These are phyloP conservation scores for Meghimatium bilineatum DNA, from an alignment of 2,888 invertebrate genomes.

Conservation along the genomic window DNA sequence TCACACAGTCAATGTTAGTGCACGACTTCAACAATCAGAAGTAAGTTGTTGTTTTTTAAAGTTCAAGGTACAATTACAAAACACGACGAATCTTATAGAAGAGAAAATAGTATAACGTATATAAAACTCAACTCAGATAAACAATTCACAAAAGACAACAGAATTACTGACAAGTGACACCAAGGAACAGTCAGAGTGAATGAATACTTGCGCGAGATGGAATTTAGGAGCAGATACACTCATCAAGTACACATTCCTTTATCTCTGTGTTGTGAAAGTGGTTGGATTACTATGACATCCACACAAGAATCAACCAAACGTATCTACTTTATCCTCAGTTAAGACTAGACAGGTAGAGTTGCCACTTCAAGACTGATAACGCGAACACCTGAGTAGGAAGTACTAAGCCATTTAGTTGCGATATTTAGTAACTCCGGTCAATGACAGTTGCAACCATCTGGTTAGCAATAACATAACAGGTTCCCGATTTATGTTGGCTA, in stretches of 20 bases:
- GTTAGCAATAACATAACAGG: background rate
- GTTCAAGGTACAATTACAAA: background rate
- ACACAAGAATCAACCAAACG: background rate
- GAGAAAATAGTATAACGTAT: background rate
- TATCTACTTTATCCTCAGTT: constrained; percentile 1
- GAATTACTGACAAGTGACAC: background rate
- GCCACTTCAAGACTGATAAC: constrained; percentile 22
- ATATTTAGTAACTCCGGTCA: background rate
- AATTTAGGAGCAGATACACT: background rate
- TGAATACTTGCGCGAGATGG: background rate
- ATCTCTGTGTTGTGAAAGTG: constrained; percentile 24
- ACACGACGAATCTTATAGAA: background rate
- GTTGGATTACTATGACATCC: constrained; percentile 7
- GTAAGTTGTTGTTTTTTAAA: no score
- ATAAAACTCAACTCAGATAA: background rate
- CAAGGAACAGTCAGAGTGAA: background rate
- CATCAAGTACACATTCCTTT: background rate
- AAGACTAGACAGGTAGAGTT: background rate
- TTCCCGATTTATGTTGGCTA: background rate
- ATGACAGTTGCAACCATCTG: background rate
- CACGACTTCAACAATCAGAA: no score
- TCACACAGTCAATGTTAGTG: no score
- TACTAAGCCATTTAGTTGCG: background rate
- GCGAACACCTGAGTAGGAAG: background rate
- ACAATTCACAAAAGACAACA: background rate